Evolutionary conservation across 2,888 invertebrate genomes (phyloP), one percentile per base, ranked within the genome.

Genomic region (Coleophora deauratella): DNA sequence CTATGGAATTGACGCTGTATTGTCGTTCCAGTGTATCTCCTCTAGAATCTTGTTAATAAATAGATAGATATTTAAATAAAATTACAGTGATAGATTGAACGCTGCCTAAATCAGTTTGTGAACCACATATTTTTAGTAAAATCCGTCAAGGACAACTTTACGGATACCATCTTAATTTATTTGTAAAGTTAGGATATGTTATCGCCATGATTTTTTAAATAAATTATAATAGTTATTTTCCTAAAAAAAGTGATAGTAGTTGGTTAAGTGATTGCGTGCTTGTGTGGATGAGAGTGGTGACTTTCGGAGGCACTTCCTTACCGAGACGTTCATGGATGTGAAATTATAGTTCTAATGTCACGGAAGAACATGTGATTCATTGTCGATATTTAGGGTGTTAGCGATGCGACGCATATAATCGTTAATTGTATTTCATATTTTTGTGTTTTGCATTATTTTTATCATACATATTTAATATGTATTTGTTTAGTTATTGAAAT

Each of bases 171-270:
- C 73, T 72, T 78, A 72, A 69, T 75, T 78, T 80, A 76, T 76
- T 77, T 82, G 75, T 85, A 85, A 81, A 80, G 73, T 71, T 78
- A 77, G 75, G 78, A 79, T 76, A 75, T 73, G 76, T 75, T 77
- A 73, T 76, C 63, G 67, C 71, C 72, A 68, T 68, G 68, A 71
- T 73, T 72, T 71, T 67, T 68, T n/a, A n/a, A n/a, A n/a, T n/a
- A n/a, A n/a, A 71, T 67, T 72, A 65, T 77, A 66, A 68, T 78
- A 68, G 71, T 72, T 68, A 67, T 11, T 11, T 73, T 74, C 71
- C 68, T 71, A 69, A 78, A 66, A 82, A 81, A 82, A 77, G 86
- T 86, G 86, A 86, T 86, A 86, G 78, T 86, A 86, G 86, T 74
- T 80, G 64, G 68, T 69, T 82, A 85, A 79, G 81, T 76, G 66